Evolutionary conservation across 2,888 invertebrate genomes (phyloP), one percentile per base, ranked within the genome.

Genomic region (Drosophila suboccidentalis): DNA sequence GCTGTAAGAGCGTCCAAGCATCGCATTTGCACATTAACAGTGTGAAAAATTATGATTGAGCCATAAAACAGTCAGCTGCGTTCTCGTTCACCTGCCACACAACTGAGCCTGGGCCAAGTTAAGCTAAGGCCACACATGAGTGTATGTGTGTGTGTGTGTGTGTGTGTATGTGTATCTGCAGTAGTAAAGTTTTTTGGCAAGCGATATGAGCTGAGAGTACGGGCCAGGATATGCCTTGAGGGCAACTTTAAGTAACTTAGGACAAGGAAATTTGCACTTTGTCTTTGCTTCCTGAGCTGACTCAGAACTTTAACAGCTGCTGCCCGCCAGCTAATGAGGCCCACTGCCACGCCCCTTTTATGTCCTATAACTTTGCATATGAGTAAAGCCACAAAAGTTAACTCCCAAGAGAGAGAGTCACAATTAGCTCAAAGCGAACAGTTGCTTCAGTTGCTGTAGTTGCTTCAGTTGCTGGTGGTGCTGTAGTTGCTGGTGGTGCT

Each of bases 31-130:
- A 89, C 86, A 90, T 89, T 89, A 86, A 89, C 88, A 84, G 87
- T 87, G 82, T 86, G 90, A 86, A 90, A 90, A 86, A 86, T 86
- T 86, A 86, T 86, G 86, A 86, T 86, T 90, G 90, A 90, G 86
- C 89, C 73, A 90, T 86, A 90, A 86, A 86, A 87, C 89, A 90
- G 90, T 86, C 86, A 87, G 82, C 89, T 88, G 83, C 63, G 58
- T 69, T 61, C 53, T n/a, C 57, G 22, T 22, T 19, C 55, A 77
- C 71, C 75, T 76, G 75, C 32, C 55, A 26, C 36, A 17, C 51
- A 34, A 26, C 55, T 49, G 34, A 26, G 41, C 26, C 17, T 36
- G 5, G 51, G 70, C 64, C 64, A 65, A 65, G 80, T 64, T 68
- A 61, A 59, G 38, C 66, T 61, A 49, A 59, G n/a, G 60, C 29